Percentiles rank a stretch among this genome's conserved stretches.
These are phyloP conservation scores for Bufotes viridis DNA, from an alignment of 2,797 vertebrate genomes.

Conservation along the genomic window DNA sequence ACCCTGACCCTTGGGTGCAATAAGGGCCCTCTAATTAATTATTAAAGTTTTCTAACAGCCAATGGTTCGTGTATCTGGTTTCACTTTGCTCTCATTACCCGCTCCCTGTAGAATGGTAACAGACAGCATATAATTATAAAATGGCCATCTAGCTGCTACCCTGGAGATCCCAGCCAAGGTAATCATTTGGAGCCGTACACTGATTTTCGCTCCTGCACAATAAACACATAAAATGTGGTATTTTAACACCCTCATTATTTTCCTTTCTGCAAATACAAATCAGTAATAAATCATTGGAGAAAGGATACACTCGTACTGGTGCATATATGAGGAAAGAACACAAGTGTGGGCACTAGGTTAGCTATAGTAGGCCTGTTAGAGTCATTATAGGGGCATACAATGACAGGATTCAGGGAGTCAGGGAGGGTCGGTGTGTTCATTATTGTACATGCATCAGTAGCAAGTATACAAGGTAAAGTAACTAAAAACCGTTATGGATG, in stretches of 20 bases:
- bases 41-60: conserved; percentile 85
- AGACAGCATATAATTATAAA: conserved; percentile 68
- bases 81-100: conserved; percentile 73
- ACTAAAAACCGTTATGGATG: too few relatives aligned
- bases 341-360: too few relatives aligned
- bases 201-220: neutral
- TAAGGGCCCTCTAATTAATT: conserved; percentile 88
- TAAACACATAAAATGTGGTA: neutral
- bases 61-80: conserved; percentile 77
- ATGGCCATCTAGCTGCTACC: conserved; percentile 68
- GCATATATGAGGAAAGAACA: neutral
- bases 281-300: neutral
- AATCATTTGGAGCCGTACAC: neutral
- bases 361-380: too few relatives aligned
- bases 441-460: too few relatives aligned
- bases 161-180: neutral
- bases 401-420: too few relatives aligned
- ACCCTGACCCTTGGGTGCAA: conserved; percentile 81
- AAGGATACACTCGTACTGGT: neutral
- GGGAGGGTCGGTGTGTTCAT: too few relatives aligned
- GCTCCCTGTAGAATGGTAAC: conserved; percentile 69
- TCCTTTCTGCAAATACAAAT: neutral
- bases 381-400: too few relatives aligned
- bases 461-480: too few relatives aligned
- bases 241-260: neutral